Base-by-base conservation (phyloP, 2,113 vertebrate genomes). In the Nanger granti region DNA sequence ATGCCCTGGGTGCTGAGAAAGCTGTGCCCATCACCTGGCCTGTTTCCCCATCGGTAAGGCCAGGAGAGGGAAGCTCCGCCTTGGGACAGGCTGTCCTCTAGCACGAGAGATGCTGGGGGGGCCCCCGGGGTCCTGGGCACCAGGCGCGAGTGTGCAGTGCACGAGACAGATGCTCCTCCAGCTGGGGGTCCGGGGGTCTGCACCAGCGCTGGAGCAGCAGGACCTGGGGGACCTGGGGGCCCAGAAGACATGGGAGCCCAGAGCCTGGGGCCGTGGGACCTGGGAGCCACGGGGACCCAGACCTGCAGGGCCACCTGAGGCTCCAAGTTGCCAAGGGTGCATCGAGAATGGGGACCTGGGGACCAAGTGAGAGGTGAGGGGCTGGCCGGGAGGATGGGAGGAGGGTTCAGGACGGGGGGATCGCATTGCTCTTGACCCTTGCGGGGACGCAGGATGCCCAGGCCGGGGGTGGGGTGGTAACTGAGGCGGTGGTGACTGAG, bases 291-390 rank as follows among this genome's bases (percentile, higher is more conserved):
- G 34, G 57, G 29, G 29, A 44, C 54, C 11, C 31, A 15, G 89
- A 69, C 24, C 92, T 31, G 3, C 10, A 0, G 24, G 62, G 29
- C n/a, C 41, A 4, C 47, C 6, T 0, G 64, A 86, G 54, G 49
- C 10, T 64, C 52, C 29, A 0, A 11, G n/a, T 17, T 13, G 28
- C 11, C 31, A 3, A 26, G 55, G 31, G 1, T 11, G 3, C 34
- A 18, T 57, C 1, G 0, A 8, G 49, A 17, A 13, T 29, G 26
- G 82, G 44, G 62, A 26, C 79, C 34, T 22, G 49, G 69, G 60
- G 26, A 22, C 57, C n/a, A 31, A 20, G 52, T 7, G 13, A 64
- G 7, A 62, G 41, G 37, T 41, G 5, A 8, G 14, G 22, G 55
- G 20, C 83, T 89, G 64, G 8, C 49, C 12, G 20, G 47, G 37